Percentiles rank a stretch among this genome's conserved stretches.
phyloP scores from a whole-genome alignment of 2,888 invertebrate species.

The Eremobia ochroleuca region DNA sequence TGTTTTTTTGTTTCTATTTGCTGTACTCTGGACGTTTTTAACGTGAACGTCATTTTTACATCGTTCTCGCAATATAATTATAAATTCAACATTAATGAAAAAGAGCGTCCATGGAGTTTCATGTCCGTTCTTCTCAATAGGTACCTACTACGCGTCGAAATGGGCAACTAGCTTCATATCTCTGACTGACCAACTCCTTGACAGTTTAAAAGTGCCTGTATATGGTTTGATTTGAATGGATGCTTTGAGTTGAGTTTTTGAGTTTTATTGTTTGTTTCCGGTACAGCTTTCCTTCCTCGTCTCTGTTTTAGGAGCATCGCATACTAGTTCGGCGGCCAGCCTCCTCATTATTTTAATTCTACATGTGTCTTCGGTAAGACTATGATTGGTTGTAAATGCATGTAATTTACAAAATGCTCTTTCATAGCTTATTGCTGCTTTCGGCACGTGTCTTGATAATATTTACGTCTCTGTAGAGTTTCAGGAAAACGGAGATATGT shows the following conservation, averaged over 20 bases:
- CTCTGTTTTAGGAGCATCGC: not conserved
- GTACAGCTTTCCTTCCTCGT: not conserved
- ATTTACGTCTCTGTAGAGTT: not conserved
- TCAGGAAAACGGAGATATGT: not conserved
- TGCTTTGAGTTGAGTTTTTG: no score
- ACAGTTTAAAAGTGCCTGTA: no score
- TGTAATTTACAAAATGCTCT: not conserved
- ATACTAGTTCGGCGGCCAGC: not conserved
- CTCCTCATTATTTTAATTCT: not conserved
- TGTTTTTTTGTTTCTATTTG: not conserved
- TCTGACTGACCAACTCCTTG: no score
- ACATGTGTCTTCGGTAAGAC: no score
- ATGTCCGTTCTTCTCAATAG: no score
- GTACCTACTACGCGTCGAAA: no score
- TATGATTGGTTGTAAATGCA: not conserved
- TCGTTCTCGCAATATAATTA: not conserved
- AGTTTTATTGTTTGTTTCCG: not conserved
- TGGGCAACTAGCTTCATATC: no score
- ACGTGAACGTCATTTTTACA: not conserved
- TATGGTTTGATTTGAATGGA: no score
- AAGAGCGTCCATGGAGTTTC: no score
- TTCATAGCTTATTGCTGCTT: not conserved
- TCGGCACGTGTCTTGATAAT: not conserved
- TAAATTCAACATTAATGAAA: not conserved
- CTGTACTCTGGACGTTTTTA: not conserved